Evolutionary conservation across 2,888 invertebrate genomes (phyloP), one percentile per base, ranked within the genome.

Genomic region (Coenonympha glycerion): DNA sequence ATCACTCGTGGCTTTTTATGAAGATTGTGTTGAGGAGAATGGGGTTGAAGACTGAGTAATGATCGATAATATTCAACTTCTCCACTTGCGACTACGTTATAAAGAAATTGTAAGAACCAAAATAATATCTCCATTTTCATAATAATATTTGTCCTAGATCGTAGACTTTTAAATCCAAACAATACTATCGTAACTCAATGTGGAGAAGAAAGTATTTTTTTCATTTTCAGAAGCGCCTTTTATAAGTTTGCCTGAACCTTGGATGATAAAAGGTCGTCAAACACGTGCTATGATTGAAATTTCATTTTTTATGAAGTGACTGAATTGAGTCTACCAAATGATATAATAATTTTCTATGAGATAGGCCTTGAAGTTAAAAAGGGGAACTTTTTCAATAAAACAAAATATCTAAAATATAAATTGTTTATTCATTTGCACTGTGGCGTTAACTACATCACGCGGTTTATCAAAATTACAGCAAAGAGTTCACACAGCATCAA

Each of bases 271-370:
- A 76, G 69, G 69, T 69, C 68, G 69, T 55, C 55, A 49, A 60
- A 58, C 87, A 86, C 83, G 87, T 87, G 87, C 63, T 76, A 75
- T 84, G 84, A 87, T 87, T 87, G 80, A 71, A 78, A 73, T 73
- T 80, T 67, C 68, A 84, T 86, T 70, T 77, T 87, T 82, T 66
- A 86, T 84, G 69, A 64, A 56, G 13, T 31, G 16, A 15, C 15
- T 15, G 6, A 13, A 6, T 31, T 15, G 6, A 15, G 31, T 31
- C 31, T 31, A 15, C 13, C 6, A 13, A 31, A 31, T 31, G 13
- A n/a, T n/a, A n/a, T n/a, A n/a, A n/a, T n/a, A n/a, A n/a, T n/a
- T n/a, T n/a, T n/a, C n/a, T n/a, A n/a, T n/a, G n/a, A n/a, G n/a
- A n/a, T n/a, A n/a, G n/a, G n/a, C n/a, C n/a, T n/a, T n/a, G n/a